Conservation (phyloP, 2,888 invertebrate species). For the Ariolimax columbianus region DNA sequence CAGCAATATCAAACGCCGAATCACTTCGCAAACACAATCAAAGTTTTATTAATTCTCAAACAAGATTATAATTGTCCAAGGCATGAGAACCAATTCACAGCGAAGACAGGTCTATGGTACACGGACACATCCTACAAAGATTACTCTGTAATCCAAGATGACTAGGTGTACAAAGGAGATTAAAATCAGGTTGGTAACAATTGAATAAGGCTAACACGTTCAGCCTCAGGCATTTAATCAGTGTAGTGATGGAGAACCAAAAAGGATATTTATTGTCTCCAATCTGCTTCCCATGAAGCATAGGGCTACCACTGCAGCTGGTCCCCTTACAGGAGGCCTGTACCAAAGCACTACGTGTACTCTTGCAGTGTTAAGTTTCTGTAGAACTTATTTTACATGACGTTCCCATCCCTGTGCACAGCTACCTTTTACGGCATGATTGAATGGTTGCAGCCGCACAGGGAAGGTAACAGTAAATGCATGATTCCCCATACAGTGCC, state of each 20-base stretch:
- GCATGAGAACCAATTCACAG: constrained; percentile 2
- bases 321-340: too few species aligned
- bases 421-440: too few species aligned
- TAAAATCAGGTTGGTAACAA: neutral
- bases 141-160: neutral
- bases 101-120: neutral
- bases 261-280: too few species aligned
- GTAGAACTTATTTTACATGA: too few species aligned
- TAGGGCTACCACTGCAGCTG: too few species aligned
- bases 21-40: neutral
- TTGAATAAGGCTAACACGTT: neutral
- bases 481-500: too few species aligned
- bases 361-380: too few species aligned
- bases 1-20: neutral
- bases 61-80: neutral
- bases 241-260: neutral
- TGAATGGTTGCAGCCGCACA: too few species aligned
- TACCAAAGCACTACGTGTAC: too few species aligned
- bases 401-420: too few species aligned
- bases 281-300: too few species aligned
- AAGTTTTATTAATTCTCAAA: neutral
- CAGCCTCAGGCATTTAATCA: neutral
- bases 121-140: neutral
- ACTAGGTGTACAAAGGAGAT: neutral
- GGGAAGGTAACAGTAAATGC: too few species aligned